Evolutionary conservation across 2,797 vertebrate genomes (phyloP).

Genomic region (Danio jaintianensis): DNA sequence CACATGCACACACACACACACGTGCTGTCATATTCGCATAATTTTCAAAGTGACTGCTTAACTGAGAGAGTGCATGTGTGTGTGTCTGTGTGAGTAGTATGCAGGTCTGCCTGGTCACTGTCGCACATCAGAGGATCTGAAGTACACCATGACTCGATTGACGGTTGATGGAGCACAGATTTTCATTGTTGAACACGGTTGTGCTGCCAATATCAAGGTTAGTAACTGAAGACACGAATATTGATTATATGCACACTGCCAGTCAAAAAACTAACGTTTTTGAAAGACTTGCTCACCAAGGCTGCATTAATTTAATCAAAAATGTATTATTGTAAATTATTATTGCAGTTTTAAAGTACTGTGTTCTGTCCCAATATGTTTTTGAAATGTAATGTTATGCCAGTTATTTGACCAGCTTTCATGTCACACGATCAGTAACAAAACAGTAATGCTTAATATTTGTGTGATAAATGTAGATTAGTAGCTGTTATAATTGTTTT

Average conservation of each 20-base stretch:
- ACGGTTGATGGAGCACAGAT: slow-evolving; percentile 92
- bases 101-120: slow-evolving; percentile 89
- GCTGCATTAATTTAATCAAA: not conserved
- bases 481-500: too few relatives aligned
- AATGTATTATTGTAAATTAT: not conserved
- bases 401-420: too few relatives aligned
- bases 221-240: not conserved
- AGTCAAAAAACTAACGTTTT: not conserved
- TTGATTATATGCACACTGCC: not conserved
- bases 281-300: not conserved
- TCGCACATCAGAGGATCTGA: slow-evolving; percentile 92
- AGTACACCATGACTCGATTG: slow-evolving; percentile 97
- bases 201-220: slow-evolving; percentile 94
- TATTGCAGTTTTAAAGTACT: too few relatives aligned
- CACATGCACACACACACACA: slow-evolving; percentile 32
- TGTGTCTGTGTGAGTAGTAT: slow-evolving; percentile 41
- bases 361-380: too few relatives aligned
- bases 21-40: slow-evolving; percentile 57
- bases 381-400: too few relatives aligned
- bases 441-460: too few relatives aligned
- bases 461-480: too few relatives aligned
- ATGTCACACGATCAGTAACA: too few relatives aligned
- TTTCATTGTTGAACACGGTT: slow-evolving; percentile 94
- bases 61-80: not conserved
- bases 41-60: not conserved